A percentile compares a stretch with the other conserved stretches of the same genome.
Evolutionary conservation across 1,140 invertebrate genomes (phyloP).

Genomic region (Laupala kohalensis): DNA sequence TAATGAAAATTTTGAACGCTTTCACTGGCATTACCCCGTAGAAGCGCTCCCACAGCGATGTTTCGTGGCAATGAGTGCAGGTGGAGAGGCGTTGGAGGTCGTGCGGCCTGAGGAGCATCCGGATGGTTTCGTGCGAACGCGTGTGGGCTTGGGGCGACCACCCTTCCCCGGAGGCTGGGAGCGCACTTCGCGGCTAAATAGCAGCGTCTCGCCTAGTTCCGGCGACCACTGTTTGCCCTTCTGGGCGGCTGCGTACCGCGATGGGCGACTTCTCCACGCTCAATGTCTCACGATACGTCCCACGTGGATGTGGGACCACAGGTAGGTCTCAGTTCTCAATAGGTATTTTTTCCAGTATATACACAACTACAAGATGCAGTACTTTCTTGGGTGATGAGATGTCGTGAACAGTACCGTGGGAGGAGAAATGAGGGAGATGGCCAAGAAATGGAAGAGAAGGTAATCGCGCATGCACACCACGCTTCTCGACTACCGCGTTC

Average conservation of each 20-base stretch:
- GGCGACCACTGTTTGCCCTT: slow-evolving; percentile 28
- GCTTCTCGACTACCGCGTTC: no score
- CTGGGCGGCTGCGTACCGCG: slow-evolving; percentile 38
- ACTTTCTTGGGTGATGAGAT: no score
- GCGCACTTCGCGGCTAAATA: slow-evolving; percentile 20
- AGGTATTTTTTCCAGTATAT: no score
- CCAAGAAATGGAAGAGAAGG: no score
- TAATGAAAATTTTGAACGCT: no score
- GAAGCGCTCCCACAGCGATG: neutral
- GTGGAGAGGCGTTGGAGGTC: neutral
- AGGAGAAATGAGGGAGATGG: no score
- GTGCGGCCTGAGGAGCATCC: slow-evolving; percentile 18
- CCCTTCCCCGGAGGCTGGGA: slow-evolving; percentile 36
- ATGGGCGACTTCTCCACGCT: slow-evolving; percentile 31
- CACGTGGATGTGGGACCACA: slow-evolving; percentile 50
- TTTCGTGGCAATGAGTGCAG: neutral
- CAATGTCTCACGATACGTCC: slow-evolving; percentile 48
- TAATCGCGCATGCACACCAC: no score
- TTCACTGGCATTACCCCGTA: no score
- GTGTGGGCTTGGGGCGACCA: slow-evolving; percentile 33
- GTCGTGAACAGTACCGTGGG: no score
- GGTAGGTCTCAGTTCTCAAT: no score
- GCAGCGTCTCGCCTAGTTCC: slow-evolving; percentile 23
- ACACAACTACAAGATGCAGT: no score
- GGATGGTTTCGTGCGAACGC: slow-evolving; percentile 30